Conservation (phyloP, 2,113 vertebrate species). For the Sphyrna mokarran region DNA sequence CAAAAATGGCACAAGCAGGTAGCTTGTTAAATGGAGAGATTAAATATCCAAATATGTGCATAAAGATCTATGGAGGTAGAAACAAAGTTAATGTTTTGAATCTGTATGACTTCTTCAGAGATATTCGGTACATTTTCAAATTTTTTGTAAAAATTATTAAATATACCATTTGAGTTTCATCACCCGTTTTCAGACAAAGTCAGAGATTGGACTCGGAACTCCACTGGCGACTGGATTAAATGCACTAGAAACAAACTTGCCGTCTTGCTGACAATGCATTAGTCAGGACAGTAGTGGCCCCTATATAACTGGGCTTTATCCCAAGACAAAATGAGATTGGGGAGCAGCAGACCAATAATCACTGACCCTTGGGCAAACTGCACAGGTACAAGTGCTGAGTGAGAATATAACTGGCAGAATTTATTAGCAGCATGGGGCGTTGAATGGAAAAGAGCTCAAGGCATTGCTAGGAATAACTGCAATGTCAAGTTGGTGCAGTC, state of each 20-base stretch:
- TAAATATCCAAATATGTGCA: not conserved
- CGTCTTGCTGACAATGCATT: not conserved
- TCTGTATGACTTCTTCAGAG: too few relatives aligned
- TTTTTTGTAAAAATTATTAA: too few relatives aligned
- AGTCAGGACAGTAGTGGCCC: not conserved
- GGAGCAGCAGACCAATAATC: not conserved
- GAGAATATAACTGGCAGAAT: not conserved
- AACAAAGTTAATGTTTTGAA: too few relatives aligned
- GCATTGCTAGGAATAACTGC: not conserved
- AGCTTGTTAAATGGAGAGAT: not conserved
- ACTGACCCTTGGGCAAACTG: not conserved
- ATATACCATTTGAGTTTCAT: too few relatives aligned
- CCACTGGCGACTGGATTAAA: not conserved
- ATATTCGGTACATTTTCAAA: too few relatives aligned
- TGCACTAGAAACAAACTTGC: not conserved
- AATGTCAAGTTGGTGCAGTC: not conserved
- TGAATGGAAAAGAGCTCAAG: not conserved
- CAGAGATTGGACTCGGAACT: not conserved
- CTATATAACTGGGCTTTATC: not conserved
- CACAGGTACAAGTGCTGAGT: not conserved
- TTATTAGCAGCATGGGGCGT: not conserved
- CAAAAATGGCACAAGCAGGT: not conserved
- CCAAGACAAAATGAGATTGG: not conserved
- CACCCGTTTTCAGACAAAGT: not conserved
- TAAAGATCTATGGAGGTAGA: not conserved